phyloP scores from a whole-genome alignment of 2,113 vertebrate species.

The Phyllopteryx taeniolatus region DNA sequence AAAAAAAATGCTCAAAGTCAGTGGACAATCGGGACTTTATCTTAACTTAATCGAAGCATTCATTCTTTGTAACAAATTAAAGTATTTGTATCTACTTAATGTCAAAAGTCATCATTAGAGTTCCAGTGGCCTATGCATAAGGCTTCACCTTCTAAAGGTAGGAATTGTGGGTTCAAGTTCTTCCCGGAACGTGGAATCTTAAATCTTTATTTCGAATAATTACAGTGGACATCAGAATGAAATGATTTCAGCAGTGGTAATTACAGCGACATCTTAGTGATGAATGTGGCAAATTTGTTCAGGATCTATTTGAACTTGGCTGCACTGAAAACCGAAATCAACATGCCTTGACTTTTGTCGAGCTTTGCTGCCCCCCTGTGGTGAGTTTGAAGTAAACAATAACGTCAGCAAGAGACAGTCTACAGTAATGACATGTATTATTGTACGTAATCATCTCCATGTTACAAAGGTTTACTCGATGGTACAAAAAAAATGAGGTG shows the following conservation, averaged over 20 bases:
- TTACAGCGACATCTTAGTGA: background rate
- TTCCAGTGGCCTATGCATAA: background rate
- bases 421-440: no score
- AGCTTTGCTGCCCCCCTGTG: conserved; percentile 54
- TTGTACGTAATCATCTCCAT: no score
- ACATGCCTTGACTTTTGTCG: background rate
- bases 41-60: conserved; percentile 2
- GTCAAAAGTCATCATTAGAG: background rate
- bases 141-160: no score
- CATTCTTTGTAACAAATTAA: background rate
- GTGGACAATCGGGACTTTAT: conserved; percentile 12
- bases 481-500: no score
- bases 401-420: background rate
- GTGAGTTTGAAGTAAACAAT: background rate
- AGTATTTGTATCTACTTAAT: background rate
- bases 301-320: no score
- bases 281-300: no score
- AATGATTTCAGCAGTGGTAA: background rate
- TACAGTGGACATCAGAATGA: background rate
- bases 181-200: no score
- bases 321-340: background rate
- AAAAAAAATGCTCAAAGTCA: conserved; percentile 20
- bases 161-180: no score
- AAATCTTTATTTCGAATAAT: no score
- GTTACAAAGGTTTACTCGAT: no score